phyloP scores from a whole-genome alignment of 2,888 invertebrate genomes.

The Lobophora halterata region DNA sequence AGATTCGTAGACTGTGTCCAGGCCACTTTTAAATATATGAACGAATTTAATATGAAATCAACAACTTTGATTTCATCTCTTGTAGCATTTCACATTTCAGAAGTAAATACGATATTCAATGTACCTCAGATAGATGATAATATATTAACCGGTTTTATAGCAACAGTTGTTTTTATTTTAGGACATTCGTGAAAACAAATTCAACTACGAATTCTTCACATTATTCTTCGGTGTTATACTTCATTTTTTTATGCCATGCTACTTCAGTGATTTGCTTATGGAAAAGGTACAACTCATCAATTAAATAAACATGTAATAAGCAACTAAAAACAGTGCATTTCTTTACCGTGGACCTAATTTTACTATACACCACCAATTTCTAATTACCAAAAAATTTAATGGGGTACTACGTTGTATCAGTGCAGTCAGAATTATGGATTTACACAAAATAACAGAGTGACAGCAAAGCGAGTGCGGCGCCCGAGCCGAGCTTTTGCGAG shows the following conservation, averaged over 20 bases:
- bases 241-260: constrained; percentile 60
- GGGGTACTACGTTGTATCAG: too few species aligned
- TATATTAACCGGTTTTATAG: too few species aligned
- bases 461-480: too few species aligned
- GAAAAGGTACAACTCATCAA: constrained; percentile 60
- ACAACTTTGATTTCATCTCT: constrained; percentile 57
- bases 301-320: too few species aligned
- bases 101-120: constrained; percentile 44
- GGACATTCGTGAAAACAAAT: constrained; percentile 39
- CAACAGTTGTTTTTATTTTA: constrained; percentile 34
- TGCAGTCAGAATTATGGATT: too few species aligned
- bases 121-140: too few species aligned
- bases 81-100: constrained; percentile 52
- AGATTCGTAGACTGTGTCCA: constrained; percentile 47
- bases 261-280: constrained; percentile 60
- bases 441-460: too few species aligned
- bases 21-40: constrained; percentile 44
- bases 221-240: constrained; percentile 39
- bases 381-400: too few species aligned
- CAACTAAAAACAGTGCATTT: too few species aligned
- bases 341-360: too few species aligned
- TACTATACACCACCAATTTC: too few species aligned
- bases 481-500: too few species aligned
- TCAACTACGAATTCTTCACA: constrained; percentile 56
- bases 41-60: constrained; percentile 59